Percentiles rank a stretch among this genome's conserved stretches.
phyloP scores from a whole-genome alignment of 1,140 invertebrate species.

The Portunus trituberculatus region DNA sequence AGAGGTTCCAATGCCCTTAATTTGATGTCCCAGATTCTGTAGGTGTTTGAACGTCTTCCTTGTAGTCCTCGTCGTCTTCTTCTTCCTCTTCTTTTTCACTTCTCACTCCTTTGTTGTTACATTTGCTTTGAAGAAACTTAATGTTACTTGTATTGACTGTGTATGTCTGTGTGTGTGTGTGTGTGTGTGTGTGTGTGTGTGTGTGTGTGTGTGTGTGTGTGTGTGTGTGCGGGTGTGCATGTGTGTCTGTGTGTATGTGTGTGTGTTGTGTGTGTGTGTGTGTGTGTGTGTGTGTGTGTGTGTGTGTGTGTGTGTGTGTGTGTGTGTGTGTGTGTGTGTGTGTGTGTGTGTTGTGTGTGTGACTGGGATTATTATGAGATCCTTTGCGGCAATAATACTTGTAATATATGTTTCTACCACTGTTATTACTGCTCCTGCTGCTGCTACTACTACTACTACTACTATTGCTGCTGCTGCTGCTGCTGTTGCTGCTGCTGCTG shows the following conservation, averaged over 20 bases:
- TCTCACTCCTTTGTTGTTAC: neutral
- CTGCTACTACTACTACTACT: no score
- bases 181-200: neutral
- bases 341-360: conserved; percentile 23
- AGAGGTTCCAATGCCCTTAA: neutral
- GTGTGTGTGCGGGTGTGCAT: neutral
- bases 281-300: conserved; percentile 18
- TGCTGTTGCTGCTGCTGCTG: neutral
- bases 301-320: conserved; percentile 5
- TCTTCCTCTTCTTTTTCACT: neutral
- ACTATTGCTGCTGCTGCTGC: no score
- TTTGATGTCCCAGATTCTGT: neutral
- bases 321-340: neutral
- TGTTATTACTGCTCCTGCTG: no score
- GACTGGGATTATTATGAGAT: neutral
- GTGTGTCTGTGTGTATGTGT: neutral
- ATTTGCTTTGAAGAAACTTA: no score
- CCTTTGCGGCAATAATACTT: no score
- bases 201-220: conserved; percentile 17
- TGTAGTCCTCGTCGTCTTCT: neutral
- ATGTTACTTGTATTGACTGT: no score
- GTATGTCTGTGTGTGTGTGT: neutral
- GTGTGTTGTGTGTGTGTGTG: neutral
- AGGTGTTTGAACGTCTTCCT: neutral
- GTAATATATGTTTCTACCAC: no score